phyloP scores from a whole-genome alignment of 2,797 vertebrate genomes.

The Lates japonicus region DNA sequence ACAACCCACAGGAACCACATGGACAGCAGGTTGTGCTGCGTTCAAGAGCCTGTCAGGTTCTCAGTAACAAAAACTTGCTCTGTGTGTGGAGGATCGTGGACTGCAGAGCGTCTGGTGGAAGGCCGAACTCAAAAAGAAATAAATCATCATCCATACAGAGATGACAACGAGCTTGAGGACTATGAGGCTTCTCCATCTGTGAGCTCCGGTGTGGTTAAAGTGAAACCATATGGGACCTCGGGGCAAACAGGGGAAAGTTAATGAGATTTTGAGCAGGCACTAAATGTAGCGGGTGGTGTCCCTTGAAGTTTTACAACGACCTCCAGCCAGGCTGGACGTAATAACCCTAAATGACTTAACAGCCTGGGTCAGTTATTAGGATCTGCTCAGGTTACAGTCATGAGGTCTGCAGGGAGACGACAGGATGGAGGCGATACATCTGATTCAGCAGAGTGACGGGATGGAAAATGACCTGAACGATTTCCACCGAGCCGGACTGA shows the following conservation, averaged over 20 bases:
- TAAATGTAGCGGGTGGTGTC: conserved; percentile 45
- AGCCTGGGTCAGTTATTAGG: conserved; percentile 50
- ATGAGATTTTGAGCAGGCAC: conserved; percentile 60
- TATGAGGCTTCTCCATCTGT: conserved; percentile 5
- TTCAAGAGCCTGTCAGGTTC: neutral
- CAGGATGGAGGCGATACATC: neutral
- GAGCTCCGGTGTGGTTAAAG: conserved; percentile 25
- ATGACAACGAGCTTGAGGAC: conserved; percentile 1
- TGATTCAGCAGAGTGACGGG: conserved; percentile 34
- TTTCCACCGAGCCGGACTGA: neutral
- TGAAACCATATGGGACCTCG: conserved; percentile 55
- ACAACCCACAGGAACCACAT: conserved; percentile 11
- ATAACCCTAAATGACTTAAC: conserved; percentile 55
- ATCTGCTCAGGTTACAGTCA: conserved; percentile 37
- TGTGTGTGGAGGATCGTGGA: neutral
- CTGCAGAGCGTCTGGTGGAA: neutral
- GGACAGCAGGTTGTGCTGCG: neutral
- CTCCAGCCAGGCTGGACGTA: conserved; percentile 47
- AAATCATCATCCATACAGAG: conserved; percentile 27
- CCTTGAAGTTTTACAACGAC: conserved; percentile 62
- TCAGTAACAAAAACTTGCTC: neutral
- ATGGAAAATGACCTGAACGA: conserved; percentile 28
- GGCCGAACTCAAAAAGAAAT: conserved; percentile 17
- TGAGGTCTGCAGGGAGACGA: conserved; percentile 20
- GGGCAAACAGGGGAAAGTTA: conserved; percentile 40